Evolutionary conservation across 2,888 invertebrate genomes (phyloP).

Genomic region (Actias luna): DNA sequence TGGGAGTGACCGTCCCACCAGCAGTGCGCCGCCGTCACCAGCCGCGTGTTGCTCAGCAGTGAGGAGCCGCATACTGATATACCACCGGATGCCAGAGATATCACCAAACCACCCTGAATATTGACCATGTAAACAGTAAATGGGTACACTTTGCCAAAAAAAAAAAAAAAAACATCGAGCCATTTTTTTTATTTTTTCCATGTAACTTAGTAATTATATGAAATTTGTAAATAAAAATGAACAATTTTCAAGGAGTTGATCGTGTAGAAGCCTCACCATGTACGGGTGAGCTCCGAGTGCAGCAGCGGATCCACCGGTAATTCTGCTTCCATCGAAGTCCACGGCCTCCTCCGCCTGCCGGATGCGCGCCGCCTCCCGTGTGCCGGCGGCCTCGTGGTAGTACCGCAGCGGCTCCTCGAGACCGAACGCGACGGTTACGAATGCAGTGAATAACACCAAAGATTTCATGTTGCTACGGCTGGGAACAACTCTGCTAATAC

Average conservation of each 20-base stretch:
- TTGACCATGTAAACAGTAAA: neutral
- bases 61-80: constrained; percentile 34
- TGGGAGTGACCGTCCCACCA: constrained; percentile 42
- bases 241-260: neutral
- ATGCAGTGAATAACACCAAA: neutral
- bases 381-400: constrained; percentile 37
- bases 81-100: neutral
- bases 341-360: constrained; percentile 30
- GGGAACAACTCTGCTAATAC: neutral
- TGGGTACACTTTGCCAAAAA: neutral
- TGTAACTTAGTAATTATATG: too few relatives aligned
- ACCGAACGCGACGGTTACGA: neutral
- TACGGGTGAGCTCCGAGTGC: constrained; percentile 28
- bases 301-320: constrained; percentile 31
- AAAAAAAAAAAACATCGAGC: too few relatives aligned
- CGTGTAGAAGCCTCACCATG: constrained; percentile 25
- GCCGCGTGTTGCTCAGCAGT: constrained; percentile 36
- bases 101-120: constrained; percentile 11
- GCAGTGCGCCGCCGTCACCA: constrained; percentile 47
- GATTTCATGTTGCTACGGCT: neutral
- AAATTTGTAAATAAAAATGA: too few relatives aligned
- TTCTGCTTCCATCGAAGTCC: constrained; percentile 34
- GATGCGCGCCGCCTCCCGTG: constrained; percentile 32
- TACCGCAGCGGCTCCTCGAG: constrained; percentile 1
- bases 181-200: neutral